A percentile compares a stretch with the other conserved stretches of the same genome.
phyloP scores from a whole-genome alignment of 2,888 invertebrate genomes.

The Tortricodes alternella region DNA sequence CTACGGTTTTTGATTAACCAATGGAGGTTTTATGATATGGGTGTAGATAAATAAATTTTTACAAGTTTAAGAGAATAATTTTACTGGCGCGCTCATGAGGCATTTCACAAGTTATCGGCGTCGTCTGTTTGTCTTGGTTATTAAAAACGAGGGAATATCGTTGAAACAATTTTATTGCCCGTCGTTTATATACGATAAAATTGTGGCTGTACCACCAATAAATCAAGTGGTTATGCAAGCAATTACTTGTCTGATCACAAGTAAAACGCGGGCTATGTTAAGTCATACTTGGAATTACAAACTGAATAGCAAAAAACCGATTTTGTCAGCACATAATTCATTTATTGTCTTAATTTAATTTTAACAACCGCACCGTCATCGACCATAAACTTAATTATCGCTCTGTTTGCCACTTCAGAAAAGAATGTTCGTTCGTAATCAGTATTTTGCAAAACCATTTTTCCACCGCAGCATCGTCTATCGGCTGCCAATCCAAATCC shows the following conservation, averaged over 20 bases:
- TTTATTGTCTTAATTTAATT: neutral
- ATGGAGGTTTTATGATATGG: too few species aligned
- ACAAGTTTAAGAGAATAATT: too few species aligned
- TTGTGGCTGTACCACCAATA: neutral
- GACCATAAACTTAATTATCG: neutral
- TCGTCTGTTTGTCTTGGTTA: constrained; percentile 8
- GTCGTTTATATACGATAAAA: neutral
- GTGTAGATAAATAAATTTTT: too few species aligned
- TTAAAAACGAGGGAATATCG: constrained; percentile 2
- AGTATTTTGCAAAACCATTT: constrained; percentile 8
- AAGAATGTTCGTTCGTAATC: neutral
- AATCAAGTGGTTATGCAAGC: neutral
- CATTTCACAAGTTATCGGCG: neutral
- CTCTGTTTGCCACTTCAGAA: neutral
- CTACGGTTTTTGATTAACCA: too few species aligned
- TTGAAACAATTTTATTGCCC: constrained; percentile 7
- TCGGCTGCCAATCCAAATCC: constrained; percentile 10
- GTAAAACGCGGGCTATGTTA: too few species aligned
- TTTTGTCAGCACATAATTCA: neutral
- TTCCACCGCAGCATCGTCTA: constrained; percentile 1
- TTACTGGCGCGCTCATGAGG: too few species aligned
- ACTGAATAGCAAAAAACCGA: neutral
- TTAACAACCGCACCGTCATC: neutral
- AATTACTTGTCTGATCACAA: too few species aligned
- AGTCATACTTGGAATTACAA: too few species aligned